phyloP scores from a whole-genome alignment of 1,140 invertebrate genomes.

The Thereuonema tuberculata region DNA sequence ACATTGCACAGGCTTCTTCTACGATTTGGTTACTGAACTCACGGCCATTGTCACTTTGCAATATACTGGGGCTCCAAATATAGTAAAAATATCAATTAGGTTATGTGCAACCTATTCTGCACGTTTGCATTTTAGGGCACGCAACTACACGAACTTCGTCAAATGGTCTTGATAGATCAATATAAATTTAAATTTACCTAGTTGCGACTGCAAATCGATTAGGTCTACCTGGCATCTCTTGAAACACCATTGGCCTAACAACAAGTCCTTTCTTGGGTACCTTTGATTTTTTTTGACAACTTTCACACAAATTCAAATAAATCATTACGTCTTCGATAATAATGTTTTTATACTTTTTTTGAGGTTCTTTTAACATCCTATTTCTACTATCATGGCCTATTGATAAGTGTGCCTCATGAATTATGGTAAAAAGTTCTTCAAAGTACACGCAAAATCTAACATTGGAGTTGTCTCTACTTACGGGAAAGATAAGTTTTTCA shows the following conservation, averaged over 20 bases:
- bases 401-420: slow-evolving; percentile 7
- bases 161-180: slow-evolving; percentile 10
- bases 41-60: slow-evolving; percentile 9
- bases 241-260: background rate
- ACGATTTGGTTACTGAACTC: slow-evolving; percentile 6
- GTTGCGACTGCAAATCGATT: background rate
- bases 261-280: background rate
- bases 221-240: background rate
- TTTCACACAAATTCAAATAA: slow-evolving; percentile 8
- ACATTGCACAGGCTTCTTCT: slow-evolving; percentile 10
- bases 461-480: background rate
- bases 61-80: slow-evolving; percentile 7
- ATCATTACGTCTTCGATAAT: background rate
- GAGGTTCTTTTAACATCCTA: slow-evolving; percentile 9
- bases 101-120: slow-evolving; percentile 5
- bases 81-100: slow-evolving; percentile 7
- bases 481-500: slow-evolving; percentile 10
- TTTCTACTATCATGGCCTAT: slow-evolving; percentile 11
- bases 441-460: slow-evolving; percentile 8
- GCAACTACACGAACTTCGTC: slow-evolving; percentile 10
- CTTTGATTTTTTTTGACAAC: background rate
- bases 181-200: slow-evolving; percentile 6
- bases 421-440: slow-evolving; percentile 13
- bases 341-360: slow-evolving; percentile 8
- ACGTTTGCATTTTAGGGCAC: slow-evolving; percentile 8